A percentile compares a stretch with the other conserved stretches of the same genome.
phyloP scores from a whole-genome alignment of 2,888 invertebrate genomes.

The Lydus trimaculatus region DNA sequence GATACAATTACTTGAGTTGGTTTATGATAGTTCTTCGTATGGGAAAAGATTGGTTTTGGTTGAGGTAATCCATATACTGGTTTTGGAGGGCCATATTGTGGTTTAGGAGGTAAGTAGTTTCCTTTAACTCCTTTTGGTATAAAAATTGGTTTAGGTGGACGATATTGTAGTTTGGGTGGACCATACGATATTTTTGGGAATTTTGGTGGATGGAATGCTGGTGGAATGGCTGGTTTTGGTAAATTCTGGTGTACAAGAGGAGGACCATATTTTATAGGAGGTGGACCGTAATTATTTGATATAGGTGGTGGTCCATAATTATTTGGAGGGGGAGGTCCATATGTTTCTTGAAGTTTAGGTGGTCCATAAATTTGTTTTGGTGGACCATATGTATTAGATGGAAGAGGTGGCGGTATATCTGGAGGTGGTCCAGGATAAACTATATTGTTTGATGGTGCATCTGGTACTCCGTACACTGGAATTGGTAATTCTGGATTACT shows the following conservation, averaged over 20 bases:
- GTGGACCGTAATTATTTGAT: slow-evolving; percentile 9
- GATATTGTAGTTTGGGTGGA: slow-evolving; percentile 53
- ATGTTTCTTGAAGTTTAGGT: slow-evolving; percentile 28
- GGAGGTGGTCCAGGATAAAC: slow-evolving; percentile 62
- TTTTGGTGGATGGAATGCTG: slow-evolving; percentile 49
- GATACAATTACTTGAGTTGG: slow-evolving; percentile 19
- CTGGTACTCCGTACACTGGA: slow-evolving; percentile 68
- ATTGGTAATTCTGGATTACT: slow-evolving; percentile 64
- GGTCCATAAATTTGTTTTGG: slow-evolving; percentile 33
- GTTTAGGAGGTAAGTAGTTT: slow-evolving; percentile 57
- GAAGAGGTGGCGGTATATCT: slow-evolving; percentile 57
- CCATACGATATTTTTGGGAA: slow-evolving; percentile 59
- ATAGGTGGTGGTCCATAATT: slow-evolving; percentile 22
- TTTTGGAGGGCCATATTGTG: slow-evolving; percentile 47
- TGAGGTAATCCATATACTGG: slow-evolving; percentile 41
- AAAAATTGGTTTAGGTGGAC: slow-evolving; percentile 51
- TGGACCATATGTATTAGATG: slow-evolving; percentile 24
- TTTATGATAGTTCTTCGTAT: neutral
- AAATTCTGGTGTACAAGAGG: slow-evolving; percentile 37
- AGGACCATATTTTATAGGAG: slow-evolving; percentile 38
- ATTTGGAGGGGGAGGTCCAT: slow-evolving; percentile 5
- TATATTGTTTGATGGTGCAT: slow-evolving; percentile 58
- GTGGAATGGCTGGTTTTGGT: slow-evolving; percentile 44
- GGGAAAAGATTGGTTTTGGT: neutral
- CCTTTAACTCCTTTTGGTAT: slow-evolving; percentile 51